Conservation (phyloP, 2,797 vertebrate species). For the Pseudochirops cupreus region DNA sequence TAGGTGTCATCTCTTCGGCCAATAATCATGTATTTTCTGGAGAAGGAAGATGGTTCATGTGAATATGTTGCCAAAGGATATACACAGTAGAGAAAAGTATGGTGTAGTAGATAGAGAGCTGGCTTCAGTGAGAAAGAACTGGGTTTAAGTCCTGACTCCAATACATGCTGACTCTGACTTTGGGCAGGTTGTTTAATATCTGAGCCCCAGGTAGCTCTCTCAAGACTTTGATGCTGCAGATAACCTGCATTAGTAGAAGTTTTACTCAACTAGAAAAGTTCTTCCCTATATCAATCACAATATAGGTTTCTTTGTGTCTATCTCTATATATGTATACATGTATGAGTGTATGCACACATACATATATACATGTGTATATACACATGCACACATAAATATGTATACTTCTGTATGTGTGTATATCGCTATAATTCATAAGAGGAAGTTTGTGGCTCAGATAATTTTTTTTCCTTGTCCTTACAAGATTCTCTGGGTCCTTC, state of each 20-base stretch:
- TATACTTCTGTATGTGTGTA: neutral
- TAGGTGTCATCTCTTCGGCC: neutral
- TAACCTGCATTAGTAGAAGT: neutral
- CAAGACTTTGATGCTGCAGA: neutral
- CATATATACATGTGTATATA: too few species aligned
- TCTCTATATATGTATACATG: neutral
- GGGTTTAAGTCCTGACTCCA: neutral
- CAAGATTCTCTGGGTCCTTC: neutral
- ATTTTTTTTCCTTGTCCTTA: neutral
- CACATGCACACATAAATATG: neutral
- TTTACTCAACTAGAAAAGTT: neutral
- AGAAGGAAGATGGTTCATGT: neutral
- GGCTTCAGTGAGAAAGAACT: neutral
- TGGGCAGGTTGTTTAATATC: neutral
- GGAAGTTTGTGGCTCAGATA: conserved; percentile 26
- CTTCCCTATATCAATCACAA: neutral
- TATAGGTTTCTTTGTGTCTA: neutral
- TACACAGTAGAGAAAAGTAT: neutral
- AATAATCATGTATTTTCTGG: neutral
- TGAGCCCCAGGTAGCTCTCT: neutral
- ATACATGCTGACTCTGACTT: neutral
- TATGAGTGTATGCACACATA: too few species aligned
- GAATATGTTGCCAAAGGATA: neutral
- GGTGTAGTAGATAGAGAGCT: neutral
- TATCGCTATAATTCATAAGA: neutral